Evolutionary conservation across 2,888 invertebrate species (phyloP), one percentile per base, ranked within the genome.

Genomic region (Ochlodes sylvanus): DNA sequence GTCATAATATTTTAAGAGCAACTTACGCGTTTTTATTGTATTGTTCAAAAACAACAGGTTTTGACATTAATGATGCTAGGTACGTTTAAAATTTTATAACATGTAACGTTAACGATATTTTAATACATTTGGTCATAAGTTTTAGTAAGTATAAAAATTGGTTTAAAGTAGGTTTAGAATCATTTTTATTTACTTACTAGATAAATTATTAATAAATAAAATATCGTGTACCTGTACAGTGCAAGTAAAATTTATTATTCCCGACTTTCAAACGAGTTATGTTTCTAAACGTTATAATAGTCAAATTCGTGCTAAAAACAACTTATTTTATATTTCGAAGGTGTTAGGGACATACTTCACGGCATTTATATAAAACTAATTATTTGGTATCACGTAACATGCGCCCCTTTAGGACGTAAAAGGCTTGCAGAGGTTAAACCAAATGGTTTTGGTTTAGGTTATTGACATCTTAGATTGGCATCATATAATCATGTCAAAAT

Each of bases 1-100:
- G 89, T 90, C 91, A 90, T 80, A 92, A 92, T 87, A 88, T 88
- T 88, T 79, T 78, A 71, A 71, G 71, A 50, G 63, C 68, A 69
- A 70, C 69, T 69, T 58, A 63, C 60, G 63, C 52, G 64, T 69
- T 63, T 66, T 47, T 61, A 58, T 63, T 38, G 10, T 38, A 5
- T 34, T 55, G 19, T 63, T 61, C 10, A 54, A 61, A 42, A 57
- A 17, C 27, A 32, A 57, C 34, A 47, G 10, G 5, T 32, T 2
- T 32, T 32, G 0, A 1, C n/a, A n/a, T n/a, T n/a, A n/a, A n/a
- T n/a, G n/a, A n/a, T n/a, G n/a, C n/a, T n/a, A n/a, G n/a, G n/a
- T n/a, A n/a, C n/a, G n/a, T n/a, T n/a, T n/a, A n/a, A n/a, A n/a
- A n/a, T n/a, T n/a, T n/a, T n/a, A n/a, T n/a, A n/a, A n/a, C n/a